Evolutionary conservation across 2,888 invertebrate species (phyloP).

Genomic region (Labia minor): DNA sequence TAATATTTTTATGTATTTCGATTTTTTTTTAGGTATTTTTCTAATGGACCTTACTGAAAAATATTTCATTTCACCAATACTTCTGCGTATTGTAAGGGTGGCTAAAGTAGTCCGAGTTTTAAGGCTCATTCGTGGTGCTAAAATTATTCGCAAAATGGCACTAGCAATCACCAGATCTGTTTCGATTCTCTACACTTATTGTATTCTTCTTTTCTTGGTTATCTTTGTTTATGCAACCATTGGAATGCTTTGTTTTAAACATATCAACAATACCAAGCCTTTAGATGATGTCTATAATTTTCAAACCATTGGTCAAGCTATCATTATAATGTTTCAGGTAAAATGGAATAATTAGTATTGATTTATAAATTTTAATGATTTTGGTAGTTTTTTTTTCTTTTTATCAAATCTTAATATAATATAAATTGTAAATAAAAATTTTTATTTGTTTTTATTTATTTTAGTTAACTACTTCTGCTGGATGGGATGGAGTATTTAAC

Average conservation of each 20-base stretch:
- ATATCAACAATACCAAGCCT: constrained; percentile 40
- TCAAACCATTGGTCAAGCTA: constrained; percentile 44
- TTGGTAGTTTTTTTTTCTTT: not conserved
- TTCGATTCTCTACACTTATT: constrained; percentile 48
- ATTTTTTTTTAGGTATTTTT: constrained; percentile 34
- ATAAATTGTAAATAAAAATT: no score
- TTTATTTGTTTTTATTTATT: constrained; percentile 8
- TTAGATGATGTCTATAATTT: constrained; percentile 46
- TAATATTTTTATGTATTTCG: constrained; percentile 26
- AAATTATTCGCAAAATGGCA: constrained; percentile 45
- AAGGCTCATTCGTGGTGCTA: constrained; percentile 46
- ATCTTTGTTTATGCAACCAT: constrained; percentile 49
- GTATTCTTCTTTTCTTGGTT: constrained; percentile 44
- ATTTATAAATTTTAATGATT: constrained; percentile 24
- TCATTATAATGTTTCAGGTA: constrained; percentile 41
- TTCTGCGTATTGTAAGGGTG: constrained; percentile 46
- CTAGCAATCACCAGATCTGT: constrained; percentile 47
- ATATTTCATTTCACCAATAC: constrained; percentile 44
- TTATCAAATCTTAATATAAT: not conserved
- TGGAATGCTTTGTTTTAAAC: constrained; percentile 48
- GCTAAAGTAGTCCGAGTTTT: constrained; percentile 46
- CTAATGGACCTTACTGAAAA: constrained; percentile 39
- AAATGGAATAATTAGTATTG: no score
- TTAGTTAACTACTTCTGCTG: constrained; percentile 94
- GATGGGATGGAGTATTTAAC: constrained; percentile 91